A percentile compares a stretch with the other conserved stretches of the same genome.
These are phyloP conservation scores for Drosophila paracracens DNA, from an alignment of 2,888 invertebrate genomes.

Conservation along the genomic window DNA sequence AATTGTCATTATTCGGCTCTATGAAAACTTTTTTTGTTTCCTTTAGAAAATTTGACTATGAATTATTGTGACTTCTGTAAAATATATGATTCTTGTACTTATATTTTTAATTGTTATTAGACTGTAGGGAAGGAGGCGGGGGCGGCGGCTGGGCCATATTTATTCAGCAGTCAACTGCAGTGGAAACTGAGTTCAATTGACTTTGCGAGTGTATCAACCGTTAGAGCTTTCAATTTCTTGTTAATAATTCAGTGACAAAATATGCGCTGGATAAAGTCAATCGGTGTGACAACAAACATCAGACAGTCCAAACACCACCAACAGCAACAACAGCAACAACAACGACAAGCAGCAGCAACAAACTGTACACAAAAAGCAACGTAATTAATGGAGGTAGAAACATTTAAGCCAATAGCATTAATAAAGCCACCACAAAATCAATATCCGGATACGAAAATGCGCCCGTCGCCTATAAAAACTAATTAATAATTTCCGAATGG, in stretches of 20 bases:
- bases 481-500: slow-evolving; percentile 86
- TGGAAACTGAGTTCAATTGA: slow-evolving; percentile 31
- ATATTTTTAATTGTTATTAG: neutral
- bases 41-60: neutral
- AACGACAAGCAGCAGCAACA: slow-evolving; percentile 30
- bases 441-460: slow-evolving; percentile 85
- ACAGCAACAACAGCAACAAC: slow-evolving; percentile 29
- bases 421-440: slow-evolving; percentile 85
- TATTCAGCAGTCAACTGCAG: neutral
- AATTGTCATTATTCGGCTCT: neutral
- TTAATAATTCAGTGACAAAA: slow-evolving; percentile 76
- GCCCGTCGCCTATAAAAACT: slow-evolving; percentile 85
- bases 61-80: neutral
- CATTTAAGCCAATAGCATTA: slow-evolving; percentile 85
- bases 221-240: slow-evolving; percentile 57
- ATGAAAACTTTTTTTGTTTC: neutral
- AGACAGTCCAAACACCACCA: slow-evolving; percentile 43
- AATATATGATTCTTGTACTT: neutral
- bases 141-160: neutral
- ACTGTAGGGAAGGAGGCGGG: neutral
- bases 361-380: slow-evolving; percentile 80
- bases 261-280: slow-evolving; percentile 77
- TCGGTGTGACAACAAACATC: slow-evolving; percentile 72
- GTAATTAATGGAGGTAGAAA: slow-evolving; percentile 84
- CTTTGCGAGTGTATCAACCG: slow-evolving; percentile 37